A percentile compares a stretch with the other conserved stretches of the same genome.
Evolutionary conservation across 2,888 invertebrate species (phyloP).

Genomic region (Ligdia adustata): DNA sequence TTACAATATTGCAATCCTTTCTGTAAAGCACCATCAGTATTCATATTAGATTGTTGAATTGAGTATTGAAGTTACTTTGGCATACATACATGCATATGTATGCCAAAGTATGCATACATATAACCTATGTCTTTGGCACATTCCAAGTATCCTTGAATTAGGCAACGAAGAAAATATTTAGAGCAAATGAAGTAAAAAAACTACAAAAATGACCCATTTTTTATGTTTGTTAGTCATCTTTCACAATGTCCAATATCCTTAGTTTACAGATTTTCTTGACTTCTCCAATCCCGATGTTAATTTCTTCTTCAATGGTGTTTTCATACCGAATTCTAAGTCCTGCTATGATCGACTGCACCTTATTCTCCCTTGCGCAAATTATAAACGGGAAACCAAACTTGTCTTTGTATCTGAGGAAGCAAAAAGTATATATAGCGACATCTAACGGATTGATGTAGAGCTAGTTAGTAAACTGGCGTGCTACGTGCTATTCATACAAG

Average conservation of each 20-base stretch:
- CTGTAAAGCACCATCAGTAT: no score
- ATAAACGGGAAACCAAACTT: conserved; percentile 89
- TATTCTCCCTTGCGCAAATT: conserved; percentile 86
- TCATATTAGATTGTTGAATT: no score
- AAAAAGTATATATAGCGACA: conserved; percentile 25
- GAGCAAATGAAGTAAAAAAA: no score
- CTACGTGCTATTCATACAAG: not conserved
- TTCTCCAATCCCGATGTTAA: conserved; percentile 84
- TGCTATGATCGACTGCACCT: conserved; percentile 82
- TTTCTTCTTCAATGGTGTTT: conserved; percentile 81
- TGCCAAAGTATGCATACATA: no score
- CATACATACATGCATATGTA: no score
- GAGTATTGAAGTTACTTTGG: no score
- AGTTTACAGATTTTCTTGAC: conserved; percentile 87
- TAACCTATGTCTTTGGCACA: no score
- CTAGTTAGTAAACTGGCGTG: not conserved
- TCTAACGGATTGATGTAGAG: conserved; percentile 15
- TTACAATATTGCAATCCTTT: no score
- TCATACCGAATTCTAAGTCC: conserved; percentile 80
- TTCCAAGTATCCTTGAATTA: no score
- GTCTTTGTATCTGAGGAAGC: conserved; percentile 84
- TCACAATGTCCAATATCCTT: conserved; percentile 82
- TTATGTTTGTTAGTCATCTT: conserved; percentile 36
- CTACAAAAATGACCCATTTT: no score
- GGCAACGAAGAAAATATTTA: no score